Base-by-base conservation (phyloP, 2,888 invertebrate genomes). In the Melanophora roralis region DNA sequence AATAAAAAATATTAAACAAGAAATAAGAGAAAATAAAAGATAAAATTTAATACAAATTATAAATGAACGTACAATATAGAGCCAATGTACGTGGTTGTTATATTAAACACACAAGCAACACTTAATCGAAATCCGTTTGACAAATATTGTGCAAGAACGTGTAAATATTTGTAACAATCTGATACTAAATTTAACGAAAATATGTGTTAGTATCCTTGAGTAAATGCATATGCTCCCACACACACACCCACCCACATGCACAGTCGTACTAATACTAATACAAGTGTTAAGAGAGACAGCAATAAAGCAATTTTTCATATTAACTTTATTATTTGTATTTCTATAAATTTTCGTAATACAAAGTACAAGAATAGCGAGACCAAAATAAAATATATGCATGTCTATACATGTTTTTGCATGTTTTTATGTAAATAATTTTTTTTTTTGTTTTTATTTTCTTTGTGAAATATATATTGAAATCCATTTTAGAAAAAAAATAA, bases 81-180 rank as follows among this genome's bases (percentile, higher is more conserved):
- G 34, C 7, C 65, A 32, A 23, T 59, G 45, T 38, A 62, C 45
- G 34, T 73, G 64, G 36, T 43, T 59, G 27, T 55, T 45, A 72
- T 16, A 14, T 45, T 73, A 32, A 34, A 32, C 14, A 36, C 21
- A 47, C 40, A 68, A 51, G 53, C 32, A 57, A 59, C 45, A 51
- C 36, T 57, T 53, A 43, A 57, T 73, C 40, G 68, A 57, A 78
- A 73, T 64, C 49, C 40, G 57, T 68, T 64, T 67, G 73, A 65
- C 62, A 69, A 69, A 78, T 65, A 79, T 74, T 71, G 59, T 59
- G 45, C 53, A 21, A 62, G 45, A 59, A 64, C 69, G 65, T 79
- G 69, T 40, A 79, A 79, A 74, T 59, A 79, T 79, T 79, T 79
- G 36, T 49, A 45, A 65, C 69, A 79, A 65, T 69, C 69, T 71